phyloP scores from a whole-genome alignment of 2,797 vertebrate species.

The Selene dorsalis region DNA sequence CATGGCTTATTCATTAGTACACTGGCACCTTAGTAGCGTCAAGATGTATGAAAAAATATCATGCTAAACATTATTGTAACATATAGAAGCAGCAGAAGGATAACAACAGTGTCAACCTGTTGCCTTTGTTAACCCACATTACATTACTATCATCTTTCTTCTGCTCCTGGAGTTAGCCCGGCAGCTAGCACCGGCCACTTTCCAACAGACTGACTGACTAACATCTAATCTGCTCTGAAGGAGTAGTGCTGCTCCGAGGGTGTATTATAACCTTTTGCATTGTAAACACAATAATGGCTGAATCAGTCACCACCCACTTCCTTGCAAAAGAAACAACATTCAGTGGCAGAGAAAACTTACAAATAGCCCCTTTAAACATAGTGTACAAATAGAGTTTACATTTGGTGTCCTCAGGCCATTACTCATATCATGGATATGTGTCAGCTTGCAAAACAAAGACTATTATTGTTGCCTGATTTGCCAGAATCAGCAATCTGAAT shows the following conservation, averaged over 20 bases:
- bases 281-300: not conserved
- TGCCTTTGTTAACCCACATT: not conserved
- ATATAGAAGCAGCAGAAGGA: not conserved
- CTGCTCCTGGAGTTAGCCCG: too few relatives aligned
- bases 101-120: not conserved
- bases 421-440: conserved; percentile 21
- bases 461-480: conserved; percentile 58
- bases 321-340: not conserved
- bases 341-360: not conserved
- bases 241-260: not conserved
- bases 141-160: too few relatives aligned
- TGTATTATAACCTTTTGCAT: not conserved
- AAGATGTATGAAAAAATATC: not conserved
- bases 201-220: not conserved
- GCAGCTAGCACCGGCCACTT: too few relatives aligned
- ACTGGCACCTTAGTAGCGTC: not conserved
- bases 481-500: conserved; percentile 61
- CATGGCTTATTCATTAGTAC: not conserved
- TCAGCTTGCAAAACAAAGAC: conserved; percentile 63
- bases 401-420: conserved; percentile 13
- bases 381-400: conserved; percentile 8
- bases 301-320: not conserved
- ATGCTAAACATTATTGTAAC: not conserved
- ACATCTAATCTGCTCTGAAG: not conserved
- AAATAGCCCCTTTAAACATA: not conserved